Conservation (phyloP, 2,888 invertebrate genomes). For the Drosophila barbarae region DNA sequence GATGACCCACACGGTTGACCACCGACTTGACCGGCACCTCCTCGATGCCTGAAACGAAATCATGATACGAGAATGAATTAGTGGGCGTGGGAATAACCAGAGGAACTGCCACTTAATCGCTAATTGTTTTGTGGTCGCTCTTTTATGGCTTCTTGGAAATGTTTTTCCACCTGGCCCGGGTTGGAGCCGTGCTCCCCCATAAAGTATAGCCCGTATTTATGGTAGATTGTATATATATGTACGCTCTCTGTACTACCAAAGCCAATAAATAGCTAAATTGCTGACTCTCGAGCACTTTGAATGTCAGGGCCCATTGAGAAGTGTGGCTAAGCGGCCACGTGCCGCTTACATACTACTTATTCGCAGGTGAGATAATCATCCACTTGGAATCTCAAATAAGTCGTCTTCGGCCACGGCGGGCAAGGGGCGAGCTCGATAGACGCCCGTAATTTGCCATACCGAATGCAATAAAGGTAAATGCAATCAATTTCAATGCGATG, state of each 20-base stretch:
- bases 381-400: conserved; percentile 30
- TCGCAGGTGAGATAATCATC: conserved; percentile 16
- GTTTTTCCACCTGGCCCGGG: conserved; percentile 24
- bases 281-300: conserved; percentile 28
- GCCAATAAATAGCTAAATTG: conserved; percentile 60
- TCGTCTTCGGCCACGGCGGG: background rate
- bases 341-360: conserved; percentile 24
- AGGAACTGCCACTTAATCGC: conserved; percentile 40
- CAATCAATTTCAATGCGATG: conserved; percentile 67
- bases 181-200: conserved; percentile 31
- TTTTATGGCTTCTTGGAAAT: conserved; percentile 36
- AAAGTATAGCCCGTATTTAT: conserved; percentile 49
- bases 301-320: conserved; percentile 39
- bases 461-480: conserved; percentile 41
- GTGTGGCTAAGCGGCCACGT: conserved; percentile 39
- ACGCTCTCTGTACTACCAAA: conserved; percentile 5
- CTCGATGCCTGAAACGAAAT: conserved; percentile 82
- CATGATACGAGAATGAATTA: conserved; percentile 13
- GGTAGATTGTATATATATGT: conserved; percentile 7
- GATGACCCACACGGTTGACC: conserved; percentile 85
- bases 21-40: conserved; percentile 86
- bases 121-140: conserved; percentile 43
- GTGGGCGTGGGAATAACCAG: conserved; percentile 46
- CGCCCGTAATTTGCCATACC: conserved; percentile 21
- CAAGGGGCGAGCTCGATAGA: conserved; percentile 40